Percentiles rank a stretch among this genome's conserved stretches.
Conservation (phyloP, 1,140 invertebrate genomes). For the Diuraphis noxia region DNA sequence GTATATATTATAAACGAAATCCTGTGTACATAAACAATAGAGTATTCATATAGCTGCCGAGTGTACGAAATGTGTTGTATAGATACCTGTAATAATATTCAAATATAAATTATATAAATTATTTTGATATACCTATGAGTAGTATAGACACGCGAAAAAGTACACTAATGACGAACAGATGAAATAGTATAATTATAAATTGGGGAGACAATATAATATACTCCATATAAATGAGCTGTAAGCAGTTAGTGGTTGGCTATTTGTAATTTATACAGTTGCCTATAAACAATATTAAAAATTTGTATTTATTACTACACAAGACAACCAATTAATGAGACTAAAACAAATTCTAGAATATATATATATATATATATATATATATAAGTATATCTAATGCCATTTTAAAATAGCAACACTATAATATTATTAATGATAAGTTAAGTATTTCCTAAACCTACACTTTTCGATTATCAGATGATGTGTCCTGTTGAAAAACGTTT, state of each 20-base stretch:
- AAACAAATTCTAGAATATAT: too few species aligned
- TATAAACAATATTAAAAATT: background rate
- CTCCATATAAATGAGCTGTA: background rate
- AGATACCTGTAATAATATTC: background rate
- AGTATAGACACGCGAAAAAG: background rate
- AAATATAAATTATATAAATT: background rate
- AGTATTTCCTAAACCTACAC: background rate
- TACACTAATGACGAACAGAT: background rate
- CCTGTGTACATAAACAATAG: background rate
- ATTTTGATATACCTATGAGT: background rate
- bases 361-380: too few species aligned
- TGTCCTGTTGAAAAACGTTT: too few species aligned
- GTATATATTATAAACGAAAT: background rate
- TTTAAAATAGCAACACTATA: background rate
- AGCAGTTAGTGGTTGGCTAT: background rate
- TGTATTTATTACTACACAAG: too few species aligned
- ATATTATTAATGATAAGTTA: background rate
- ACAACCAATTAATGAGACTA: too few species aligned
- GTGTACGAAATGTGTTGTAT: background rate
- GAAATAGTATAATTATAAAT: too few species aligned
- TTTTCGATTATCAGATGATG: background rate
- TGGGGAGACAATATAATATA: background rate
- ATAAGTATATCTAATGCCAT: too few species aligned
- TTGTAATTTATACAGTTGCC: background rate
- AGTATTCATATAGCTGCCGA: background rate